These are phyloP conservation scores for Platyrinchus mystaceus DNA, from an alignment of 2,797 vertebrate genomes.

Conservation along the genomic window DNA sequence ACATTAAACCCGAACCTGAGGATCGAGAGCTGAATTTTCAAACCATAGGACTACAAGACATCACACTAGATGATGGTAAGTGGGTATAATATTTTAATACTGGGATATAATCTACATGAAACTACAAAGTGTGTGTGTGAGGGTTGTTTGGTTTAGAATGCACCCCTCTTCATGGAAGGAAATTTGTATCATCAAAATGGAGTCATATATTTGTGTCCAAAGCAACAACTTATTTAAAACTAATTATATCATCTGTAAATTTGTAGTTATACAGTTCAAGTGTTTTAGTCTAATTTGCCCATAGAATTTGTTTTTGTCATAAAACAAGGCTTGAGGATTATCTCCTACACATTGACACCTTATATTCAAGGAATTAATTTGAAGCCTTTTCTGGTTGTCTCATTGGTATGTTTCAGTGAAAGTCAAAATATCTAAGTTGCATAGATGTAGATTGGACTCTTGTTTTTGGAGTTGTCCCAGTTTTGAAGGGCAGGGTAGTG, in stretches of 20 bases:
- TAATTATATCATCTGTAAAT: neutral
- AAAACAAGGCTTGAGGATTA: neutral
- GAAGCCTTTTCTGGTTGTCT: neutral
- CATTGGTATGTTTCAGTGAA: neutral
- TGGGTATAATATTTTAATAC: neutral
- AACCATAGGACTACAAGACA: constrained; percentile 95
- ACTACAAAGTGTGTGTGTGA: neutral
- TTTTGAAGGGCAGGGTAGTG: neutral
- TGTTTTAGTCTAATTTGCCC: neutral
- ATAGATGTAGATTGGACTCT: neutral
- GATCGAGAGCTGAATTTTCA: constrained; percentile 92
- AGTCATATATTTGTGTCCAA: neutral
- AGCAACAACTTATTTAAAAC: neutral
- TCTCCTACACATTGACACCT: neutral
- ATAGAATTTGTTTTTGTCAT: neutral
- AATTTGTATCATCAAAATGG: neutral
- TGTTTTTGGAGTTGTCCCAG: neutral
- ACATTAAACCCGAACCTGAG: constrained; percentile 94
- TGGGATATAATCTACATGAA: neutral
- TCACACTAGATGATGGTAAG: constrained; percentile 98
- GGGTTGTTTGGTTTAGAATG: neutral
- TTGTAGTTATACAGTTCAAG: neutral
- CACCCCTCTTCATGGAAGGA: neutral
- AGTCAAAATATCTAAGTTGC: neutral
- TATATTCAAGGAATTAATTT: neutral